Conservation (phyloP, 2,797 vertebrate genomes). For the Myotis pilosus region DNA sequence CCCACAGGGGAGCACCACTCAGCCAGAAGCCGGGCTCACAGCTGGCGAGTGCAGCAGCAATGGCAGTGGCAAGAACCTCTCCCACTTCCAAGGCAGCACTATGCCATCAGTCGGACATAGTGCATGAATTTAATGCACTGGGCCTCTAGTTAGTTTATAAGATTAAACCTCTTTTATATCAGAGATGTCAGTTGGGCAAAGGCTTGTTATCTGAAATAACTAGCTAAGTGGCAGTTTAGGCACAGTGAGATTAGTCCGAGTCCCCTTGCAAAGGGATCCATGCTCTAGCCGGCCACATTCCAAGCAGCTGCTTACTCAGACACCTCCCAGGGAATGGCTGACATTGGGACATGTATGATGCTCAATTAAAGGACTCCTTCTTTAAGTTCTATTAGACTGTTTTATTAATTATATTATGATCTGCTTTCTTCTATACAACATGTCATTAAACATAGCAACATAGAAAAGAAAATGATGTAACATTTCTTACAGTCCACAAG, state of each 20-base stretch:
- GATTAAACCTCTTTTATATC: conserved; percentile 20
- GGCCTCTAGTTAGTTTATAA: neutral
- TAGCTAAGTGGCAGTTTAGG: neutral
- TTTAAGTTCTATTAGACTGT: neutral
- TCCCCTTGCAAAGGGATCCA: neutral
- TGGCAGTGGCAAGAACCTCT: too few species aligned
- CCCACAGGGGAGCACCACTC: too few species aligned
- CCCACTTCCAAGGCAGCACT: too few species aligned
- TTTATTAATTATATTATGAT: neutral
- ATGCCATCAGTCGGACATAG: too few species aligned
- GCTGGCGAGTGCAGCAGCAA: too few species aligned
- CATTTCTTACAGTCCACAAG: neutral
- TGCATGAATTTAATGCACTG: too few species aligned
- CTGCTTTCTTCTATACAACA: neutral
- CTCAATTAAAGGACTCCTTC: neutral
- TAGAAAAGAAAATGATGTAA: neutral
- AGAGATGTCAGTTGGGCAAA: neutral
- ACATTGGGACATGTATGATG: neutral
- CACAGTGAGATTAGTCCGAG: too few species aligned
- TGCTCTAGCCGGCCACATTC: neutral
- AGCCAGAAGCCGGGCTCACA: too few species aligned
- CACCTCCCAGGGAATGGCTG: neutral
- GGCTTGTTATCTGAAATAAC: neutral
- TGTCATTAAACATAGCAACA: neutral
- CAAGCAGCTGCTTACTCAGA: neutral